These are phyloP conservation scores for Siniperca undulata DNA, from an alignment of 2,797 vertebrate species.

Conservation along the genomic window DNA sequence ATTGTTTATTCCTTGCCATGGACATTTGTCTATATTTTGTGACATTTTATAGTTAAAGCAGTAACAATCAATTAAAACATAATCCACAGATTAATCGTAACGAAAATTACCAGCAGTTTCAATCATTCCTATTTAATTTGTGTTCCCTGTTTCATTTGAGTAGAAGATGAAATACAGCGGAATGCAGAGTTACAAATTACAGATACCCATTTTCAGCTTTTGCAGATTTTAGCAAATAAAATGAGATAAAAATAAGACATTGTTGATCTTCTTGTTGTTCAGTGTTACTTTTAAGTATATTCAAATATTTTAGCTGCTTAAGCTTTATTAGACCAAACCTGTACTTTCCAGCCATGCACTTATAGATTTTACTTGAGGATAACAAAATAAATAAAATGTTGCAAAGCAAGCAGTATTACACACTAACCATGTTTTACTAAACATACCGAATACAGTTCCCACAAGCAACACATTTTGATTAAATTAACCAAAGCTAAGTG, in stretches of 20 bases:
- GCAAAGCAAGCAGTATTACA: slow-evolving; percentile 1
- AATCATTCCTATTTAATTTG: neutral
- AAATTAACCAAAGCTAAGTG: slow-evolving; percentile 42
- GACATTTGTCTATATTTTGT: neutral
- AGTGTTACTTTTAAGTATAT: neutral
- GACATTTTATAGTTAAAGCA: neutral
- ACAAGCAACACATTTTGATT: slow-evolving; percentile 35
- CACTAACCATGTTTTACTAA: slow-evolving; percentile 16
- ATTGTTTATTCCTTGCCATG: neutral
- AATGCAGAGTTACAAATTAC: neutral
- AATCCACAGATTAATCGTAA: neutral
- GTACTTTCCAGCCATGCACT: neutral
- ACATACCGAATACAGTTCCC: slow-evolving; percentile 30
- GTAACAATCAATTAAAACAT: neutral
- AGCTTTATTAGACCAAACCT: neutral
- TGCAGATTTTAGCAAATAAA: neutral
- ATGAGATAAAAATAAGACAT: neutral
- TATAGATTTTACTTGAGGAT: neutral
- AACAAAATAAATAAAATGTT: neutral
- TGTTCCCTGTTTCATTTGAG: neutral
- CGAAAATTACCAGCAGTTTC: neutral
- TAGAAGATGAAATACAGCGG: neutral
- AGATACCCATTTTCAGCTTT: neutral
- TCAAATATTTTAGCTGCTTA: neutral
- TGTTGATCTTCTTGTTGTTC: neutral